Percentiles rank a stretch among this genome's conserved stretches.
Evolutionary conservation across 2,113 vertebrate genomes (phyloP).

Genomic region (Crocuta crocuta): DNA sequence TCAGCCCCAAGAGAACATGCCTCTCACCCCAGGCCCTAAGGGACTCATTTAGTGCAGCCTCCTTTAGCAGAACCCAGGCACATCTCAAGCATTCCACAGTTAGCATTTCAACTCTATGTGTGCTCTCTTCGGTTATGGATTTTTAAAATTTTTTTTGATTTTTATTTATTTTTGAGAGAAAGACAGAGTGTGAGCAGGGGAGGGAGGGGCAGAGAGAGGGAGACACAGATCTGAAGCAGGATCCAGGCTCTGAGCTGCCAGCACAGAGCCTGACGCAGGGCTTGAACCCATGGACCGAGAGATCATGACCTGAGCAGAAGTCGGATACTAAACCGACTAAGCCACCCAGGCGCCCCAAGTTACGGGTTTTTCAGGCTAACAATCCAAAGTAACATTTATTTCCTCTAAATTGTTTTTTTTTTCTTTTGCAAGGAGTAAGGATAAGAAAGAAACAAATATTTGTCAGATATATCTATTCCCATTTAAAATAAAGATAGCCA

Average conservation of each 20-base stretch:
- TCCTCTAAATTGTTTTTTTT: background rate
- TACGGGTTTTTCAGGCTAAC: background rate
- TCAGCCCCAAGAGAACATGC: background rate
- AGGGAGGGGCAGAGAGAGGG: too few species aligned
- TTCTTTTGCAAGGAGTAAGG: background rate
- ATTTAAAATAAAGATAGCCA: background rate
- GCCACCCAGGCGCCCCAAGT: background rate
- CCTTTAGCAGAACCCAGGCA: background rate
- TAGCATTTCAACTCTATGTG: background rate
- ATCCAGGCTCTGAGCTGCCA: too few species aligned
- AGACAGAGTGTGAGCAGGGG: too few species aligned
- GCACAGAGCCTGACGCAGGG: too few species aligned
- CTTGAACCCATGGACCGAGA: too few species aligned
- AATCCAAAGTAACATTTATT: background rate
- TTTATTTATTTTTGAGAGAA: too few species aligned
- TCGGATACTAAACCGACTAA: too few species aligned
- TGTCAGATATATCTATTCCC: background rate
- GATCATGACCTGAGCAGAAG: too few species aligned
- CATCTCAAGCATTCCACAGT: background rate
- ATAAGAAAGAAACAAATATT: background rate
- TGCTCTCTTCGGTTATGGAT: background rate
- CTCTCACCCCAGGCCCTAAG: background rate
- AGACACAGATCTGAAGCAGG: too few species aligned
- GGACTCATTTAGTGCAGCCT: background rate
- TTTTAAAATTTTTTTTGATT: background rate